phyloP scores from a whole-genome alignment of 2,113 vertebrate species.

The Elanus axillaris region DNA sequence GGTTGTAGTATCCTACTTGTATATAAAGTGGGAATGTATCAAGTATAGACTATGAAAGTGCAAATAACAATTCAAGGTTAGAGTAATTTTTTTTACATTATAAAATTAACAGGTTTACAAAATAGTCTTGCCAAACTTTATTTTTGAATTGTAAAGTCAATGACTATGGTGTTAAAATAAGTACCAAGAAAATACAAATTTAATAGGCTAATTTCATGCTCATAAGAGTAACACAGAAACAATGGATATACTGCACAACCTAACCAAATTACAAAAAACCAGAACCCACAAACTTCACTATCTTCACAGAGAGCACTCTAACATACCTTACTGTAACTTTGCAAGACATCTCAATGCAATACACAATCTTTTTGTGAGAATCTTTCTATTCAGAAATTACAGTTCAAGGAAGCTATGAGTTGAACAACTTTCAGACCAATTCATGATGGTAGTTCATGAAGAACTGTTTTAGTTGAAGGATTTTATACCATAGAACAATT shows the following conservation, averaged over 20 bases:
- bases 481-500: conserved; percentile 42
- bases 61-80: conserved; percentile 99
- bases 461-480: conserved; percentile 57
- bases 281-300: conserved; percentile 65
- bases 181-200: conserved; percentile 85
- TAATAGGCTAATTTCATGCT: conserved; percentile 79
- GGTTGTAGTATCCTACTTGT: conserved; percentile 81
- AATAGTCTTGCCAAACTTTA: conserved; percentile 87
- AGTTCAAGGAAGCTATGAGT: conserved; percentile 61
- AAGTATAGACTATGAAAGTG: conserved; percentile 99
- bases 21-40: conserved; percentile 99
- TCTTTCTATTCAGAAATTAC: conserved; percentile 53
- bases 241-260: conserved; percentile 68
- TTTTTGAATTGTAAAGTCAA: conserved; percentile 78
- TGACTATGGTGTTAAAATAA: conserved; percentile 78
- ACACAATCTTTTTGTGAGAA: conserved; percentile 53
- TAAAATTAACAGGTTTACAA: conserved; percentile 95
- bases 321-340: conserved; percentile 62
- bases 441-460: conserved; percentile 40
- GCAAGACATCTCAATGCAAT: conserved; percentile 67
- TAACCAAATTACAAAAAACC: conserved; percentile 63
- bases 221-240: conserved; percentile 74
- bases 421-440: conserved; percentile 67
- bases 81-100: conserved; percentile 88
- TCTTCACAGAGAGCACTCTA: conserved; percentile 70